A percentile compares a stretch with the other conserved stretches of the same genome.
These are phyloP conservation scores for Varroa destructor DNA, from an alignment of 1,140 invertebrate species.

Conservation along the genomic window DNA sequence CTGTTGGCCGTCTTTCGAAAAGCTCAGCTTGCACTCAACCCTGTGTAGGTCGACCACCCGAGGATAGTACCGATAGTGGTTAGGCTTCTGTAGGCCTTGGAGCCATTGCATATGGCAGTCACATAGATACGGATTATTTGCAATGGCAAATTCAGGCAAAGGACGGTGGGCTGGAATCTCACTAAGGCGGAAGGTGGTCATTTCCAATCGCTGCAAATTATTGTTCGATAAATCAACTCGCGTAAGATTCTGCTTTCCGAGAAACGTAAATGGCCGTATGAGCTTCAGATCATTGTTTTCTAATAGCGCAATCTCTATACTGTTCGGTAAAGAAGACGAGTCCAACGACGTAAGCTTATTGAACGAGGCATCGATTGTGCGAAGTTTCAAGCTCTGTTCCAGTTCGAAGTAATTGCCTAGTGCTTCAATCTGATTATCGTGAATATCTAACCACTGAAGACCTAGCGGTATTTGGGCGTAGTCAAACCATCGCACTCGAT, in stretches of 20 bases:
- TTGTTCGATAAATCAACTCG: constrained; percentile 70
- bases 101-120: constrained; percentile 81
- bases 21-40: constrained; percentile 74
- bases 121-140: constrained; percentile 70
- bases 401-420: constrained; percentile 66
- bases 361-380: constrained; percentile 65
- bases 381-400: constrained; percentile 54
- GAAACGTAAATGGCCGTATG: constrained; percentile 64
- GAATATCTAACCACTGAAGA: constrained; percentile 74
- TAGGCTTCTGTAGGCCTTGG: constrained; percentile 56
- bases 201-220: constrained; percentile 62
- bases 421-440: constrained; percentile 68
- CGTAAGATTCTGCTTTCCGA: constrained; percentile 64
- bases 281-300: constrained; percentile 65
- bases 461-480: constrained; percentile 65
- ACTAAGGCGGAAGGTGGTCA: constrained; percentile 58
- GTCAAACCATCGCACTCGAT: constrained; percentile 75
- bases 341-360: constrained; percentile 63
- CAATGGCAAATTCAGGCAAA: constrained; percentile 69
- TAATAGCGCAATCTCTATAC: constrained; percentile 60
- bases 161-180: constrained; percentile 50
- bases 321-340: constrained; percentile 55
- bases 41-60: constrained; percentile 75
- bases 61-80: constrained; percentile 63
- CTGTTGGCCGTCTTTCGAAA: constrained; percentile 48